These are phyloP conservation scores for Tachina fera DNA, from an alignment of 2,888 invertebrate genomes.

Conservation along the genomic window DNA sequence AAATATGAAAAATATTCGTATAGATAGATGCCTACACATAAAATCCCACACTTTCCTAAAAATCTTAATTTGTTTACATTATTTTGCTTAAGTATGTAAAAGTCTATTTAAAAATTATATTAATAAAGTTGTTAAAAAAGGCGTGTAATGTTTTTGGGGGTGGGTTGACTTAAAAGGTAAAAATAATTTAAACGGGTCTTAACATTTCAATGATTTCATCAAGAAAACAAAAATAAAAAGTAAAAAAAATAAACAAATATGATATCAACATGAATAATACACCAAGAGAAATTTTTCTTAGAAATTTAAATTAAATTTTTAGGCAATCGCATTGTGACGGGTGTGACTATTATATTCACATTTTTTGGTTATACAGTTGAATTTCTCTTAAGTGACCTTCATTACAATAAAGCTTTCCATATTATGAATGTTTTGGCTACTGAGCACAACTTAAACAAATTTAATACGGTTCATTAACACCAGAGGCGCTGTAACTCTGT, in stretches of 20 bases:
- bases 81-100: neutral
- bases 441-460: no score
- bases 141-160: neutral
- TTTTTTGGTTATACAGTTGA: no score
- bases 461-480: no score
- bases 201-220: slow-evolving; percentile 46
- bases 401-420: no score
- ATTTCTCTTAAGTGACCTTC: no score
- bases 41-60: neutral
- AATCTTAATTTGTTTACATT: slow-evolving; percentile 41
- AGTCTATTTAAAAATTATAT: slow-evolving; percentile 4
- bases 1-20: neutral
- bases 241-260: neutral
- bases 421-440: no score
- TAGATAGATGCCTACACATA: neutral
- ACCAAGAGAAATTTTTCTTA: slow-evolving; percentile 18
- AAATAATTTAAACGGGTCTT: slow-evolving; percentile 41
- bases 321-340: no score
- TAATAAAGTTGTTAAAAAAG: slow-evolving; percentile 18
- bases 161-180: neutral
- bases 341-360: no score
- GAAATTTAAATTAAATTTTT: no score
- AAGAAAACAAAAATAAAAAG: neutral
- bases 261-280: neutral
- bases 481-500: no score